Evolutionary conservation across 2,113 vertebrate genomes (phyloP), one percentile per base, ranked within the genome.

Genomic region (Neofelis nebulosa): DNA sequence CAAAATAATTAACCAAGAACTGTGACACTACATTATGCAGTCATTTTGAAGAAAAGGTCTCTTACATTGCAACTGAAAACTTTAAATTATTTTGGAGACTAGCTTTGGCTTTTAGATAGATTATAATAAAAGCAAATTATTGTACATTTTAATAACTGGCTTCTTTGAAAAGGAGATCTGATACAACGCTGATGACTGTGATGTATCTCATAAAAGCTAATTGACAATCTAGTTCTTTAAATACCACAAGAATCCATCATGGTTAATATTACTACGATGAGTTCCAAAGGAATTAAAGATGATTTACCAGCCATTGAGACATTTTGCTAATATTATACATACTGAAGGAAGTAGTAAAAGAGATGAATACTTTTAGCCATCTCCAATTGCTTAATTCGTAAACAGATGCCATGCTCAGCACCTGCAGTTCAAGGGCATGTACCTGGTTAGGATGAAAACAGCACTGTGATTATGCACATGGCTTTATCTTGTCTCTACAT

Each of bases 81-180:
- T 97, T 98, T 68, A 82, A 91, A 97, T 97, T 97, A 97, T 96
- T 98, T 97, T 98, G 95, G 92, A 98, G 97, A 98, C 68, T 97
- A 85, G 68, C 98, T 92, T 96, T 98, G 94, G 95, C 89, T 98
- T 96, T 98, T 97, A 97, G 94, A 98, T 90, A 98, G 96, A 98
- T 98, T 97, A 98, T 94, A 98, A 98, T 98, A 98, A 98, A 98
- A 98, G 95, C 97, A 98, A 99, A 98, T 98, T 98, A 97, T 97
- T 97, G 38, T 96, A 95, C 97, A 89, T 97, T 98, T 98, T 98
- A 98, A 98, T 98, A 98, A 98, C 94, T 79, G 11, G 74, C 93
- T 98, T 98, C 97, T 98, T 98, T 97, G 97, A 97, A 98, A 98
- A 97, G 83, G 83, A 97, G 94, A 89, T 94, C 89, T 97, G 98